Evolutionary conservation across 2,797 vertebrate genomes (phyloP).

Genomic region (Microtus obscurus): DNA sequence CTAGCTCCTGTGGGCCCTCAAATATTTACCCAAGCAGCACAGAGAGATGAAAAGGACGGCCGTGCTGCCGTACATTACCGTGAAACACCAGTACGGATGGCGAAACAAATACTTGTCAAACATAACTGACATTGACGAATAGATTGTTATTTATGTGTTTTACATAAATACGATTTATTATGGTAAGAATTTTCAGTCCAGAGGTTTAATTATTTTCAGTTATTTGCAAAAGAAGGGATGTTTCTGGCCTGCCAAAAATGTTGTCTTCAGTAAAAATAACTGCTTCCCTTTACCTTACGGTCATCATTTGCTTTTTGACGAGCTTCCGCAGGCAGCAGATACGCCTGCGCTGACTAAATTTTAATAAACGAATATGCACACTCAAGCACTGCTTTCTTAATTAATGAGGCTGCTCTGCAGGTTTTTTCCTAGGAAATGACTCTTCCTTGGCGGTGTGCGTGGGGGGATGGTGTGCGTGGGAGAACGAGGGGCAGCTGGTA

Average conservation of each 20-base stretch:
- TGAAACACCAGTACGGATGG: neutral
- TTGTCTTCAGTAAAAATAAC: neutral
- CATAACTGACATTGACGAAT: neutral
- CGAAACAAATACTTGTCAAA: neutral
- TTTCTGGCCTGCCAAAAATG: constrained; percentile 18
- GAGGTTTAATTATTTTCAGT: neutral
- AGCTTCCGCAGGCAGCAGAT: neutral
- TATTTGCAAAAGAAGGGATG: neutral
- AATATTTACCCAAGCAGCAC: neutral
- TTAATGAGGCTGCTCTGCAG: neutral
- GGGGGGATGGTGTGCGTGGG: neutral
- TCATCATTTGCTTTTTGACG: neutral
- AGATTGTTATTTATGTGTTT: neutral
- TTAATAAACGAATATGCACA: neutral
- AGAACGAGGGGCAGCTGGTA: neutral
- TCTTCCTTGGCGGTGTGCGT: neutral
- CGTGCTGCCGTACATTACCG: neutral
- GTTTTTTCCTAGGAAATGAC: neutral
- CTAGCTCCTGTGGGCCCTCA: neutral
- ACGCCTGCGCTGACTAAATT: neutral
- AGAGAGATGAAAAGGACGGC: neutral
- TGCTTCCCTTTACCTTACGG: neutral
- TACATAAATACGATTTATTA: constrained; percentile 29
- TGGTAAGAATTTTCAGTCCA: neutral
- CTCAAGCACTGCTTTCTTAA: neutral